Percentiles rank a stretch among this genome's conserved stretches.
These are phyloP conservation scores for Cheiracanthium punctorium DNA, from an alignment of 2,888 invertebrate genomes.

Conservation along the genomic window DNA sequence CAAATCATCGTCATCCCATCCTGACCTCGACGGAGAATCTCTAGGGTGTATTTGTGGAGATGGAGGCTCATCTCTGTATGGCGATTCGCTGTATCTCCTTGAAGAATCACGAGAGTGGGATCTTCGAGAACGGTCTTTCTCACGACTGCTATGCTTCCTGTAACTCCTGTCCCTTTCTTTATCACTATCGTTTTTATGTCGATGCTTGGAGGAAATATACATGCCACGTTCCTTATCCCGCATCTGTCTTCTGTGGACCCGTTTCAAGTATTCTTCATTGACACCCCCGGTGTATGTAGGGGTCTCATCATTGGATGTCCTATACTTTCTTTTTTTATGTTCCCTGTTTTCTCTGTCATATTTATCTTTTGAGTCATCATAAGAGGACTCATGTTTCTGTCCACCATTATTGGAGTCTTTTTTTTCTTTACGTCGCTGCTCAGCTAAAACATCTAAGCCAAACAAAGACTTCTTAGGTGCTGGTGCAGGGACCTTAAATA, in stretches of 20 bases:
- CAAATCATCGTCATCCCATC: constrained; percentile 79
- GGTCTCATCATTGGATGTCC: constrained; percentile 89
- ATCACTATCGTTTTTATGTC: constrained; percentile 75
- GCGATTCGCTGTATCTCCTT: constrained; percentile 71
- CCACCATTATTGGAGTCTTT: constrained; percentile 1
- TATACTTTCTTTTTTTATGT: constrained; percentile 80
- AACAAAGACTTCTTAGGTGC: constrained; percentile 81
- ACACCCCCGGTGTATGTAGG: constrained; percentile 96
- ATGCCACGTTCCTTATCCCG: constrained; percentile 83
- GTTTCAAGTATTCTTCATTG: constrained; percentile 85
- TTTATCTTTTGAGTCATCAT: constrained; percentile 5
- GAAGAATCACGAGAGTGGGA: constrained; percentile 75
- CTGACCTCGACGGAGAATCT: constrained; percentile 80
- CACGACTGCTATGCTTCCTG: constrained; percentile 58
- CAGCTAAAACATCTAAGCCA: constrained; percentile 89
- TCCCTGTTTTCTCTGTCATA: constrained; percentile 41
- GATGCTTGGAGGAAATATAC: constrained; percentile 81
- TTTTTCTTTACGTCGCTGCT: constrained; percentile 55
- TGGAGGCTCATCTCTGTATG: constrained; percentile 61
- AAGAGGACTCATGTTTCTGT: constrained; percentile 74
- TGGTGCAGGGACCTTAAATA: constrained; percentile 73
- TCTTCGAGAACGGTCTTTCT: constrained; percentile 72
- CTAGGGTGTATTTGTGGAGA: constrained; percentile 65
- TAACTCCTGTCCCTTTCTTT: constrained; percentile 27
- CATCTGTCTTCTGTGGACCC: constrained; percentile 81